Evolutionary conservation across 2,888 invertebrate species (phyloP).

Genomic region (Dastarcus helophoroides): DNA sequence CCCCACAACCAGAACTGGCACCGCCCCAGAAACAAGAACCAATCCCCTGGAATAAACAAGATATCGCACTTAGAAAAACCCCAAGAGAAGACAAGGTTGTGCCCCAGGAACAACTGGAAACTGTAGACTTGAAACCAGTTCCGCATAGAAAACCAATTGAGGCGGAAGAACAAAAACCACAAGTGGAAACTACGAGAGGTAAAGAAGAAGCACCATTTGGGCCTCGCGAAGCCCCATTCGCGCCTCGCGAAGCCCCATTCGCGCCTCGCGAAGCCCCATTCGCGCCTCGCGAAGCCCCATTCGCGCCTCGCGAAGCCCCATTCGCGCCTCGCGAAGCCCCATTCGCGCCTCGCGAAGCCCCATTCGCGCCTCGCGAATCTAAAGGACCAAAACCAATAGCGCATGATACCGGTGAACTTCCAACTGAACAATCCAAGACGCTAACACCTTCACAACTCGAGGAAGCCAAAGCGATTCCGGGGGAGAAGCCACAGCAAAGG

Average conservation of each 20-base stretch:
- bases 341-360: too few species aligned
- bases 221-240: too few species aligned
- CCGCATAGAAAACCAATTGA: conserved; percentile 22
- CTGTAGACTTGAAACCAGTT: conserved; percentile 40
- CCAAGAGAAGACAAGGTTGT: conserved; percentile 28
- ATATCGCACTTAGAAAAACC: conserved; percentile 38
- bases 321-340: too few species aligned
- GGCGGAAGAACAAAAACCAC: conserved; percentile 35
- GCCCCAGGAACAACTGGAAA: conserved; percentile 30
- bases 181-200: conserved; percentile 11
- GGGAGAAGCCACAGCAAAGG: conserved; percentile 21
- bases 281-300: too few species aligned
- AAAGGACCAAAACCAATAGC: too few species aligned
- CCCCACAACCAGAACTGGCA: conserved; percentile 13
- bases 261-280: too few species aligned
- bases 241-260: too few species aligned
- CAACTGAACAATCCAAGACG: too few species aligned
- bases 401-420: too few species aligned
- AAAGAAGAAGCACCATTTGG: conserved; percentile 9
- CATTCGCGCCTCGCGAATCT: too few species aligned
- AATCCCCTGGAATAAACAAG: conserved; percentile 48
- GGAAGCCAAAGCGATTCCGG: conserved; percentile 9
- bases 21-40: conserved; percentile 8
- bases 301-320: too few species aligned
- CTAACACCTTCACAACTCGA: conserved; percentile 27